Conservation (phyloP, 2,888 invertebrate species). For the Eledona agricola region DNA sequence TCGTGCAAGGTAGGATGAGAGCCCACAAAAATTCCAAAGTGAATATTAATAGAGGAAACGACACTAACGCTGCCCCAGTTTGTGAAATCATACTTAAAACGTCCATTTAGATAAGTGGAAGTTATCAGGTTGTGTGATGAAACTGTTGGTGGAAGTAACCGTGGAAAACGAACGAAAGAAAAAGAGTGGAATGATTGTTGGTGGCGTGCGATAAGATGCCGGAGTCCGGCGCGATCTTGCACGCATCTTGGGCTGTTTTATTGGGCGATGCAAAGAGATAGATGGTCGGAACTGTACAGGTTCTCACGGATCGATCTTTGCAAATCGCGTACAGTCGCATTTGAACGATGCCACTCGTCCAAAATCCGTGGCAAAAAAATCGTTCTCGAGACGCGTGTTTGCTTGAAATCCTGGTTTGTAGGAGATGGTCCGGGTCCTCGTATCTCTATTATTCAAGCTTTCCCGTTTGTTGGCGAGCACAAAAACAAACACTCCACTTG, state of each 20-base stretch:
- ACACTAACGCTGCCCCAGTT: conserved; percentile 2
- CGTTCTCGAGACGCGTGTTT: too few species aligned
- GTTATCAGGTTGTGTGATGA: conserved; percentile 25
- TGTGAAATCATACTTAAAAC: conserved; percentile 4
- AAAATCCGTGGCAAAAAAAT: conserved; percentile 14
- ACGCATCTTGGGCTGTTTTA: conserved; percentile 44
- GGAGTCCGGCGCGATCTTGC: conserved; percentile 43
- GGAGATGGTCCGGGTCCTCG: conserved; percentile 14
- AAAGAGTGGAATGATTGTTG: conserved; percentile 44
- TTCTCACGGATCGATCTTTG: conserved; percentile 37
- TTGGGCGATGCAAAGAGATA: conserved; percentile 36
- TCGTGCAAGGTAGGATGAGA: too few species aligned
- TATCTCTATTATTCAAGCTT: conserved; percentile 23
- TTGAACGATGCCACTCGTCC: background rate
- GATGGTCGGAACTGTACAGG: conserved; percentile 29
- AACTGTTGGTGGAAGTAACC: conserved; percentile 40
- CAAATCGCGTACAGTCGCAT: too few species aligned
- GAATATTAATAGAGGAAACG: too few species aligned
- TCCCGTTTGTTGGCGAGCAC: conserved; percentile 27
- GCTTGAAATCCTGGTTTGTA: too few species aligned
- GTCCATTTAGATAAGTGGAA: conserved; percentile 13
- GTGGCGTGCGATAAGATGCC: conserved; percentile 48
- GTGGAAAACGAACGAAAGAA: conserved; percentile 36
- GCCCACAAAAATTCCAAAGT: too few species aligned
- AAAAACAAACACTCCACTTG: conserved; percentile 29